These are phyloP conservation scores for Phthorimaea operculella DNA, from an alignment of 1,140 invertebrate genomes.

Conservation along the genomic window DNA sequence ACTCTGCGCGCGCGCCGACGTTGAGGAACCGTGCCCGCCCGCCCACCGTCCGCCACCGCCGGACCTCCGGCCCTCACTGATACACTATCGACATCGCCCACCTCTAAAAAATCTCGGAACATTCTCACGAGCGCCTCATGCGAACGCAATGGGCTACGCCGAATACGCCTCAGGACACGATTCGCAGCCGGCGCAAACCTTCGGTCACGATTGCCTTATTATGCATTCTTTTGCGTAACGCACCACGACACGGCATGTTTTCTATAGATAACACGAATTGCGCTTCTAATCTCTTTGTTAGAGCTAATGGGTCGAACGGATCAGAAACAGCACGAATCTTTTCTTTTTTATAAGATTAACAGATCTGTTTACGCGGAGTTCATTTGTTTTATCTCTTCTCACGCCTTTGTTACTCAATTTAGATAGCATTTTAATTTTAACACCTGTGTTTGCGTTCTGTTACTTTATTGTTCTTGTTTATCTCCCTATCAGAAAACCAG, in stretches of 20 bases:
- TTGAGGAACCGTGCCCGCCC: constrained; percentile 14
- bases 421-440: constrained; percentile 18
- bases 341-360: background rate
- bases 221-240: constrained; percentile 9
- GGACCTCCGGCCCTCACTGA: constrained; percentile 15
- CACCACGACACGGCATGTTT: background rate
- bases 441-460: constrained; percentile 42
- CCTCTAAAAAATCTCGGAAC: constrained; percentile 23
- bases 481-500: background rate
- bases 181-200: constrained; percentile 18
- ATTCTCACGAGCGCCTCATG: constrained; percentile 25
- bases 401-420: constrained; percentile 24
- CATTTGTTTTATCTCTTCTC: constrained; percentile 29
- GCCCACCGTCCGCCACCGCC: constrained; percentile 26
- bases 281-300: background rate
- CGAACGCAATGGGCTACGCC: constrained; percentile 19
- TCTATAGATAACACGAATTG: background rate
- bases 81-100: constrained; percentile 27
- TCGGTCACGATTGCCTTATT: constrained; percentile 17
- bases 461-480: constrained; percentile 13
- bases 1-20: constrained; percentile 9
- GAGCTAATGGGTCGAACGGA: too few relatives aligned
- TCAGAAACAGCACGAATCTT: too few relatives aligned
- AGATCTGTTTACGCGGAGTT: background rate
- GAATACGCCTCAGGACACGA: constrained; percentile 27